These are phyloP conservation scores for Anodontia alba DNA, from an alignment of 2,888 invertebrate genomes.

Conservation along the genomic window DNA sequence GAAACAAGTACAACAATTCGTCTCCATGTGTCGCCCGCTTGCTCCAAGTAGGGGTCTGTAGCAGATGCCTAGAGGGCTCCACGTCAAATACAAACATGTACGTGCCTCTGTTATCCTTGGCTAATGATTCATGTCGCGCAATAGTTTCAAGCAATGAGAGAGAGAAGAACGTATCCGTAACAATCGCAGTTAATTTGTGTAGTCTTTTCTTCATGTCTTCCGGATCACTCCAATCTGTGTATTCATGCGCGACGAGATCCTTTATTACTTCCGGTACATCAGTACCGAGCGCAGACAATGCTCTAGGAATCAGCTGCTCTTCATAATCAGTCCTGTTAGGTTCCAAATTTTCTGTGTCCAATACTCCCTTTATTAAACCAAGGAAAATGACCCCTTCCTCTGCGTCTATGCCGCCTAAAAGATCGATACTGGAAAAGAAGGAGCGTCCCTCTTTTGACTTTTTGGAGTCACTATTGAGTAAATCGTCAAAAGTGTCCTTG, in stretches of 20 bases:
- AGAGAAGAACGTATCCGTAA: neutral
- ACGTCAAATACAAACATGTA: neutral
- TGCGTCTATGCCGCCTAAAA: neutral
- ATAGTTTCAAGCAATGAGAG: neutral
- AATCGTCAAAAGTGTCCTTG: neutral
- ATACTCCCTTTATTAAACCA: neutral
- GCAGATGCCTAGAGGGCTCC: neutral
- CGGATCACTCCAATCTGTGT: neutral
- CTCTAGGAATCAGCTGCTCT: neutral
- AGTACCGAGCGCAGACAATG: neutral
- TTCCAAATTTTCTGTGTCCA: neutral
- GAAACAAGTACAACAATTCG: neutral
- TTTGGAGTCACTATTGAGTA: neutral
- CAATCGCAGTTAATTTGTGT: neutral
- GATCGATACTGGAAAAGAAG: neutral
- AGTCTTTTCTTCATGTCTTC: neutral
- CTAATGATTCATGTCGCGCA: neutral
- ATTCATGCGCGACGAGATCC: neutral
- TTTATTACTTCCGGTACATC: neutral
- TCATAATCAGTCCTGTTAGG: neutral
- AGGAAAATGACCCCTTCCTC: neutral
- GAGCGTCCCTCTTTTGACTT: neutral
- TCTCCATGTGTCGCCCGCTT: neutral
- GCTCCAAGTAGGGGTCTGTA: neutral
- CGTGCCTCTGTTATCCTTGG: neutral